Conservation (phyloP, 2,113 vertebrate species). For the Crotalus viridis region DNA sequence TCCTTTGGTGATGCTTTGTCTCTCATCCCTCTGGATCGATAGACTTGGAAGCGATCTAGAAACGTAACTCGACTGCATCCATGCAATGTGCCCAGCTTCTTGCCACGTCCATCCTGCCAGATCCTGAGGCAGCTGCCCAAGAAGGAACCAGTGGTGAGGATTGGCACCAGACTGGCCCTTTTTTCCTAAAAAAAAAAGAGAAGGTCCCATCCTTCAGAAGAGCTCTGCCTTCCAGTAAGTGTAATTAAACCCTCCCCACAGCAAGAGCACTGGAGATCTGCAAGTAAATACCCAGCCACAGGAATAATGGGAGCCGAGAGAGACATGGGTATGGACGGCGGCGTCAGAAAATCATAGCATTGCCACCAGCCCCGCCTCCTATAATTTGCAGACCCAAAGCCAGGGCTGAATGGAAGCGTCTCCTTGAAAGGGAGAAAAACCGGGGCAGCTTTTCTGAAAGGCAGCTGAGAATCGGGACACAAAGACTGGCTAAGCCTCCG, state of each 20-base stretch:
- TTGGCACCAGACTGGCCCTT: not conserved
- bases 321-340: not conserved
- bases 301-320: not conserved
- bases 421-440: slow-evolving; percentile 3
- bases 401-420: not conserved
- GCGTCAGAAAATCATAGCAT: not conserved
- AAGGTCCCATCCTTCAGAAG: not conserved
- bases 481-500: slow-evolving; percentile 5
- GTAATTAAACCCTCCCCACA: not conserved
- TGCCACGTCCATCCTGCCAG: not conserved
- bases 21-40: not conserved
- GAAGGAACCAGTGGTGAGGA: not conserved
- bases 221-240: not conserved
- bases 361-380: not conserved
- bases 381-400: slow-evolving; percentile 8
- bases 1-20: not conserved
- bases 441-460: slow-evolving; percentile 3
- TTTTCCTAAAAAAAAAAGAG: not conserved
- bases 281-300: not conserved
- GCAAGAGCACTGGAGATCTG: not conserved
- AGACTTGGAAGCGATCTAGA: not conserved
- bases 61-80: not conserved
- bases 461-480: not conserved
- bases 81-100: not conserved
- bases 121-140: not conserved